phyloP scores from a whole-genome alignment of 2,888 invertebrate genomes.

The Nesidiocoris tenuis region DNA sequence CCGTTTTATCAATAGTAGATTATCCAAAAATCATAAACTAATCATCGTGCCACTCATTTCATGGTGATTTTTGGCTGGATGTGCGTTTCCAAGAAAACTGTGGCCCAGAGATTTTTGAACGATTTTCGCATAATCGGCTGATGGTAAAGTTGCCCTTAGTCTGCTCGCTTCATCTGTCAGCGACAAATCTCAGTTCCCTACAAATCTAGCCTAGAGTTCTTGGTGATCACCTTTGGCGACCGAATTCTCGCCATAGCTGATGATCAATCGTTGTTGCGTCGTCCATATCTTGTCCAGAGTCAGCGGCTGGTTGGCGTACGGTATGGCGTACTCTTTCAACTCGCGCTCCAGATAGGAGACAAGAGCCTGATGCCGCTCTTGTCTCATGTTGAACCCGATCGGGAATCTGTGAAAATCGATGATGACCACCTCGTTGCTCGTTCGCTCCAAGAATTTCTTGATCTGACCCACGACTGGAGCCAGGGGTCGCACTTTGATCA shows the following conservation, averaged over 20 bases:
- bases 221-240: slow-evolving; percentile 56
- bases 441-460: slow-evolving; percentile 65
- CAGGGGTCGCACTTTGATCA: slow-evolving; percentile 68
- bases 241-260: slow-evolving; percentile 62
- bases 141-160: no score
- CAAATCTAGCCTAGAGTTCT: no score
- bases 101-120: no score
- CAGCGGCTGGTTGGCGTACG: slow-evolving; percentile 57
- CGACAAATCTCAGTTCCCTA: no score
- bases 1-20: no score
- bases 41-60: no score
- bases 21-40: no score
- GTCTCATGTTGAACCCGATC: slow-evolving; percentile 61
- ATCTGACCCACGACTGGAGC: slow-evolving; percentile 68
- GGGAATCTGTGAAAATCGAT: slow-evolving; percentile 83
- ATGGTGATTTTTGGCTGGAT: no score
- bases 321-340: slow-evolving; percentile 61
- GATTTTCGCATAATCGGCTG: no score
- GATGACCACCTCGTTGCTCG: slow-evolving; percentile 67
- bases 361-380: slow-evolving; percentile 60
- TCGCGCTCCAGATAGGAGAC: slow-evolving; percentile 61
- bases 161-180: no score
- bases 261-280: slow-evolving; percentile 60
- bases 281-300: slow-evolving; percentile 63
- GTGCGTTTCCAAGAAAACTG: no score